A percentile compares a stretch with the other conserved stretches of the same genome.
These are phyloP conservation scores for Capitulum mitella DNA, from an alignment of 2,888 invertebrate genomes.

Conservation along the genomic window DNA sequence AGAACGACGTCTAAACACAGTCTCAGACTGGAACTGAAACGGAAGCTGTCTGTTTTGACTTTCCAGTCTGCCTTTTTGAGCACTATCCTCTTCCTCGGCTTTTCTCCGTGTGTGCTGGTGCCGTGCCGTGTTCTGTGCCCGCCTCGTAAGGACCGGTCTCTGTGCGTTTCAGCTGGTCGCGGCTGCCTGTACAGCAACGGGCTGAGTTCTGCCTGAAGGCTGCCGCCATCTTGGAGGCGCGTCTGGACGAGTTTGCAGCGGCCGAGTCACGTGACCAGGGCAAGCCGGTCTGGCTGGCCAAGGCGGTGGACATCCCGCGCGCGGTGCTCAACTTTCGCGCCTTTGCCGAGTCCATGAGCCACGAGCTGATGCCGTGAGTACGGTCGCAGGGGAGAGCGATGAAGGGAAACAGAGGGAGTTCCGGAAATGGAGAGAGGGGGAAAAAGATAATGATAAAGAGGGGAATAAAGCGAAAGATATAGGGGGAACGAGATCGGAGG, in stretches of 20 bases:
- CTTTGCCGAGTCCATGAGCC: conserved; percentile 47
- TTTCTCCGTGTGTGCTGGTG: too few species aligned
- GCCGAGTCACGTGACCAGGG: conserved; percentile 52
- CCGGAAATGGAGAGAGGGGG: too few species aligned
- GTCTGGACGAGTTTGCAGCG: conserved; percentile 47
- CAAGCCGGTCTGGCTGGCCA: conserved; percentile 48
- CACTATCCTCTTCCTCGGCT: too few species aligned
- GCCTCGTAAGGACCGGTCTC: not conserved
- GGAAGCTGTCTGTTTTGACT: too few species aligned
- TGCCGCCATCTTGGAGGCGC: conserved; percentile 48
- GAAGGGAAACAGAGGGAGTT: too few species aligned
- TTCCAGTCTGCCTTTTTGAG: too few species aligned
- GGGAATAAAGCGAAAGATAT: too few species aligned
- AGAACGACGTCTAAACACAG: too few species aligned
- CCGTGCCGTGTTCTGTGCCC: not conserved
- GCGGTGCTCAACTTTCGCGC: conserved; percentile 49
- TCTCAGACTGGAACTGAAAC: too few species aligned
- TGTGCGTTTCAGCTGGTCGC: conserved; percentile 46
- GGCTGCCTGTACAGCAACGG: conserved; percentile 43
- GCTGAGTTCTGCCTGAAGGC: conserved; percentile 45
- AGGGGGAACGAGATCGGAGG: too few species aligned
- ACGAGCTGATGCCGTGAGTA: conserved; percentile 40
- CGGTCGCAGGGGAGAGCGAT: too few species aligned
- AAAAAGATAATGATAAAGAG: too few species aligned
- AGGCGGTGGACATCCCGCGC: conserved; percentile 49